Base-by-base conservation (phyloP, 2,888 invertebrate genomes). In the Globia sparganii region DNA sequence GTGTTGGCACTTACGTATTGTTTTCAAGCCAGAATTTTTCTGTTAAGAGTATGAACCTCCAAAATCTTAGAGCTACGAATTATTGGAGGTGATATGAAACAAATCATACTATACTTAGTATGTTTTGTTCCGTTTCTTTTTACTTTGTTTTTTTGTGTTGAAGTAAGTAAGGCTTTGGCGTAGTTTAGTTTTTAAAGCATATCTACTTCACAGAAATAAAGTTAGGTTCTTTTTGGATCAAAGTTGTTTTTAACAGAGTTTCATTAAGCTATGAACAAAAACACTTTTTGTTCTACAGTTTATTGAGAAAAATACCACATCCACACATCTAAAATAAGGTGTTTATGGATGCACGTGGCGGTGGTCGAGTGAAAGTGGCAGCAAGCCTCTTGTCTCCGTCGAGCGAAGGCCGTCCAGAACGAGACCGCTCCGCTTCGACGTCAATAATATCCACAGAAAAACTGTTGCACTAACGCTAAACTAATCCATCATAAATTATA, bases 281-380 rank as follows among this genome's bases (percentile, higher is more conserved):
- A 43, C 6, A 18, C 9, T 15, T 21, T 1, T 5, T 5, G 2
- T 18, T 3, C 2, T 1, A 2, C 0, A 21, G 0, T 28, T 64
- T 58, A 43, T 28, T 15, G 15, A 18, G 13, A 34, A 58, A 81
- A 77, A 73, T 94, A 87, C 95, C 94, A 88, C 87, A 94, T 95
- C 94, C 93, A 92, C 82, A 73, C 72, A 71, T 85, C 84, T 89
- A 86, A 88, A 89, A 88, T 86, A 87, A 90, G 85, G 89, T 78
- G 88, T 91, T 92, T 88, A 86, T 90, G 86, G 87, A 90, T 93
- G 91, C 89, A 89, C 87, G 93, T 90, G 86, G 87, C 89, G 85
- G 91, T 90, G 90, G 91, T 91, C 90, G 93, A 96, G 96, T 96
- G 96, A 96, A 96, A 96, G 96, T 96, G 95, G 94, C 94, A 92